A percentile compares a stretch with the other conserved stretches of the same genome.
phyloP scores from a whole-genome alignment of 2,888 invertebrate species.

The Drosophila mettleri region DNA sequence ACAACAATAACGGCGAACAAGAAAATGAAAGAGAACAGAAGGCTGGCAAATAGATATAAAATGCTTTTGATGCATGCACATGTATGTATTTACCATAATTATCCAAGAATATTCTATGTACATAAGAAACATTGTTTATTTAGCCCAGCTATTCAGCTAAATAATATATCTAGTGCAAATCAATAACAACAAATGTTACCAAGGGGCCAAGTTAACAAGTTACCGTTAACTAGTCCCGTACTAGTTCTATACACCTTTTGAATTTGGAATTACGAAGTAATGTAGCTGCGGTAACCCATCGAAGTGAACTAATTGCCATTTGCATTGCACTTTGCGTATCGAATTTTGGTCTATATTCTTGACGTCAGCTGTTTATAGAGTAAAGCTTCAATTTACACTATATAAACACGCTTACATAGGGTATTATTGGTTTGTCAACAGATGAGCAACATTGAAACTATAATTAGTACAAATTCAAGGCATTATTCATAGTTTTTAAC shows the following conservation, averaged over 20 bases:
- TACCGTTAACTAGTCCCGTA: no score
- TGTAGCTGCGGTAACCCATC: background rate
- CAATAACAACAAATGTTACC: constrained; percentile 36
- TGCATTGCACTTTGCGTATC: constrained; percentile 31
- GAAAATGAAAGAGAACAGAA: constrained; percentile 11
- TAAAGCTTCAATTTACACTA: background rate
- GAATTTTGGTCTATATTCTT: constrained; percentile 14
- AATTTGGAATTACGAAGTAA: constrained; percentile 20
- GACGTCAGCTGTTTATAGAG: constrained; percentile 3
- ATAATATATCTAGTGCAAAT: constrained; percentile 34
- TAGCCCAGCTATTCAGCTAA: constrained; percentile 9
- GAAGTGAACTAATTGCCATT: constrained; percentile 27
- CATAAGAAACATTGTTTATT: constrained; percentile 25
- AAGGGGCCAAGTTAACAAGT: constrained; percentile 9
- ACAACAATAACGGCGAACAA: background rate
- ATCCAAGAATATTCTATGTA: background rate
- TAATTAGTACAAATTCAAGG: background rate
- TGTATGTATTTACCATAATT: constrained; percentile 12
- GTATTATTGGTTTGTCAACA: background rate
- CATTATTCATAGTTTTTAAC: background rate
- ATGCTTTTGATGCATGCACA: background rate
- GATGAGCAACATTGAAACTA: background rate
- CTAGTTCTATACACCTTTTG: background rate
- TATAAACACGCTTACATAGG: background rate
- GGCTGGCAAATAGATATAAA: constrained; percentile 17